Percentiles rank a stretch among this genome's conserved stretches.
These are phyloP conservation scores for Lagenorhynchus albirostris DNA, from an alignment of 2,113 vertebrate genomes.

Conservation along the genomic window DNA sequence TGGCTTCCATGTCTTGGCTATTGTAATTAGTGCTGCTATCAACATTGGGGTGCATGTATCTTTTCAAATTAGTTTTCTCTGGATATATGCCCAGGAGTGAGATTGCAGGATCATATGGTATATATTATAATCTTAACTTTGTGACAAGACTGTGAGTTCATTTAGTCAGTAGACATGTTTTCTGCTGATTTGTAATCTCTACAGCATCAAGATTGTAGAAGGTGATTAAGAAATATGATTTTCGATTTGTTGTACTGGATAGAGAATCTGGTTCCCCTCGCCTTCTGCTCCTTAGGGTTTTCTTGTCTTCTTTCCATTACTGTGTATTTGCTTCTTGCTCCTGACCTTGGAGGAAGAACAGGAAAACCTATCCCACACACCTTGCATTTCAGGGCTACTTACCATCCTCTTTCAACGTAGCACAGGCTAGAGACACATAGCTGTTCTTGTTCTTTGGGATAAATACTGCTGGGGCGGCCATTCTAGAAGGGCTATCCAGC, in stretches of 20 bases:
- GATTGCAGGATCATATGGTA: not conserved
- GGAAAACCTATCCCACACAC: not conserved
- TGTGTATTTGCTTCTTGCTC: not conserved
- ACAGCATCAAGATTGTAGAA: not conserved
- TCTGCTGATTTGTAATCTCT: not conserved
- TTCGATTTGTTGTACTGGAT: not conserved
- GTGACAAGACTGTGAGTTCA: not conserved
- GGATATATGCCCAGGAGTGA: not conserved
- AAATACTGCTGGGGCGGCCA: not conserved
- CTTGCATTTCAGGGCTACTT: not conserved
- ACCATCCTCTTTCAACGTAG: not conserved
- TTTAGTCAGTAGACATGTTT: not conserved
- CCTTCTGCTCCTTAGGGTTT: not conserved
- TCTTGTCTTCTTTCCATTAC: not conserved
- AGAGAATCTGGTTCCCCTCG: not conserved
- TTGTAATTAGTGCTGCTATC: not conserved
- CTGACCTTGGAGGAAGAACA: not conserved
- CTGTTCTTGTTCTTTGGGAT: not conserved
- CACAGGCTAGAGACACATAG: not conserved
- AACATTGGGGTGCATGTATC: not conserved
- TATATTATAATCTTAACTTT: not conserved
- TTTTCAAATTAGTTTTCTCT: not conserved
- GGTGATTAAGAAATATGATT: not conserved
- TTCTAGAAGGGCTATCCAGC: not conserved
- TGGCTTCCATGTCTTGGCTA: not conserved